Conservation (phyloP, 2,113 vertebrate genomes). For the Irena cyanogastra region DNA sequence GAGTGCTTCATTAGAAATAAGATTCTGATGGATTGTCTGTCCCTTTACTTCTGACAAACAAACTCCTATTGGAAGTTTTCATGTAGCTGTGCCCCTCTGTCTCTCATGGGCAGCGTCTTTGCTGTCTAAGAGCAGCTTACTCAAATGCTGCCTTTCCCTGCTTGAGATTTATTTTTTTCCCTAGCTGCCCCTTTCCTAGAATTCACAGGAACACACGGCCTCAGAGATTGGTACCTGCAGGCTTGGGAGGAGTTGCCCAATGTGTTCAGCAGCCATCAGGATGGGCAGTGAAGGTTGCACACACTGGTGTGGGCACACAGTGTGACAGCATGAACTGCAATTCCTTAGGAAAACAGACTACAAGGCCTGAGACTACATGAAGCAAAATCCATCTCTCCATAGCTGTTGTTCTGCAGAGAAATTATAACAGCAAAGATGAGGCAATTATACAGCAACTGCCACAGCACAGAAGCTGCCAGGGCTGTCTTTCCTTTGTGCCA, state of each 20-base stretch:
- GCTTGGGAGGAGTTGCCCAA: neutral
- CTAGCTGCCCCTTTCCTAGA: neutral
- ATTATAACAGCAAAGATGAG: neutral
- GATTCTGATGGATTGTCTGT: neutral
- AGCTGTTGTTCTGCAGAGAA: neutral
- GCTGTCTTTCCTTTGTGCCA: neutral
- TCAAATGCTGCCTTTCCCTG: neutral
- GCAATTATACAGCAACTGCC: neutral
- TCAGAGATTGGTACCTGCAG: neutral
- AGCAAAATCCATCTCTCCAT: neutral
- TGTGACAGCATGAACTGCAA: rapidly evolving
- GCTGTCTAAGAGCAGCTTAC: neutral
- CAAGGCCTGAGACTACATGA: neutral
- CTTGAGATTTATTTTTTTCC: neutral
- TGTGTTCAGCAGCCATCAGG: neutral
- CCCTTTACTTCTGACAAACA: neutral
- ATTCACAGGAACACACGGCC: neutral
- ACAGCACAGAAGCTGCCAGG: rapidly evolving
- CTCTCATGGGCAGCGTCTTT: neutral
- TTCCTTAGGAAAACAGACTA: neutral
- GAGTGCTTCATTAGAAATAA: neutral
- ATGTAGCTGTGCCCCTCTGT: neutral
- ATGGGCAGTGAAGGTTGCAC: neutral
- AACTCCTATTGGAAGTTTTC: neutral
- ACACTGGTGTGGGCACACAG: rapidly evolving